Evolutionary conservation across 1,140 invertebrate species (phyloP).

Genomic region (Drosophila funebris): DNA sequence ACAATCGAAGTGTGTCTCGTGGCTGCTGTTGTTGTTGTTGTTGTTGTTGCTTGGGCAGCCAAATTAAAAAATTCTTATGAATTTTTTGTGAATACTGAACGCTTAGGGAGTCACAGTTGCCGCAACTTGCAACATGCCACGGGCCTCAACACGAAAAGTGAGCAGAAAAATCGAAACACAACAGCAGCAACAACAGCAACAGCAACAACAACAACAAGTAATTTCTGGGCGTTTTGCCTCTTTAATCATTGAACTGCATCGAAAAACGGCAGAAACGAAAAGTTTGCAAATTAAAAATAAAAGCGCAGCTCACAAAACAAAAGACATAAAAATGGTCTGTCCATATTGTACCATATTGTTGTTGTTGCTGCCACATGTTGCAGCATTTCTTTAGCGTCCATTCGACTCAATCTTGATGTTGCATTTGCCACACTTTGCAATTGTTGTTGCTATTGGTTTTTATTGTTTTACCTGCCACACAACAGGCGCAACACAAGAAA

Average conservation of each 20-base stretch:
- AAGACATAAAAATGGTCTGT: slow-evolving; percentile 62
- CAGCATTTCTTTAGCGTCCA: slow-evolving; percentile 72
- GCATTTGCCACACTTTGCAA: slow-evolving; percentile 57
- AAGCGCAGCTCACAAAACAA: slow-evolving; percentile 61
- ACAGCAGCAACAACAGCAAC: slow-evolving; percentile 23
- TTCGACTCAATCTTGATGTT: slow-evolving; percentile 66
- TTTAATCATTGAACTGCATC: slow-evolving; percentile 81
- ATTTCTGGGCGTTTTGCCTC: slow-evolving; percentile 80
- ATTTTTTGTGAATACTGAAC: slow-evolving; percentile 14
- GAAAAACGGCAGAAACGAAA: slow-evolving; percentile 55
- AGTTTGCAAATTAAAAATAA: slow-evolving; percentile 77
- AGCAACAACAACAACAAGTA: slow-evolving; percentile 44
- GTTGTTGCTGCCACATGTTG: slow-evolving; percentile 74
- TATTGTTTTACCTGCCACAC: slow-evolving; percentile 52
- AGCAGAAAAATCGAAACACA: slow-evolving; percentile 36
- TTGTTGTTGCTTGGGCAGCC: slow-evolving; percentile 33
- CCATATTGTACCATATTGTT: slow-evolving; percentile 19
- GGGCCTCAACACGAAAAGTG: slow-evolving; percentile 56
- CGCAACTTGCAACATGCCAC: slow-evolving; percentile 68
- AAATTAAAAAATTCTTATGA: slow-evolving; percentile 79
- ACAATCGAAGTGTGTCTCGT: neutral
- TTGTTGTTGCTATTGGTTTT: slow-evolving; percentile 20
- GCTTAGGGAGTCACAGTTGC: slow-evolving; percentile 46
- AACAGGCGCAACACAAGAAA: slow-evolving; percentile 32
- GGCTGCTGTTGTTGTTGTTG: neutral